Evolutionary conservation across 2,113 vertebrate species (phyloP), one percentile per base, ranked within the genome.

Genomic region (Ammospiza caudacuta): DNA sequence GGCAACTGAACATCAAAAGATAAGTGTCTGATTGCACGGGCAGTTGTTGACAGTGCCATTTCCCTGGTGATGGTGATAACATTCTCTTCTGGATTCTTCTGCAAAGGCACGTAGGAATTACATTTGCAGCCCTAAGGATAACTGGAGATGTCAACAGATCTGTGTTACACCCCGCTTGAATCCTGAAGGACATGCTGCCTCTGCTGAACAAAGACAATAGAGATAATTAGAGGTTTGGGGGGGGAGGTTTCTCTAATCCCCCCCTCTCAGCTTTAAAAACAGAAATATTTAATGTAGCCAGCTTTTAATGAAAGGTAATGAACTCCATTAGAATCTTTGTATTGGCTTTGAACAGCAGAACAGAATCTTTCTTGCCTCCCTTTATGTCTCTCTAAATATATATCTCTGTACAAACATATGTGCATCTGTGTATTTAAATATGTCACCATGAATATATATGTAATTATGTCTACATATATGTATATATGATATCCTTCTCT

Each of bases 1-100:
- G 95, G 93, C 43, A 95, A 72, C 88, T 28, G 87, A 94, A 92
- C 90, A 88, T 94, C 78, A 64, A 67, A 93, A 92, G 87, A 70
- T 72, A 95, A 96, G 95, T 92, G 86, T 70, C 68, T 91, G 90
- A 90, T 96, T 73, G 43, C 52, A 35, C 11, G 9, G 67, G 47
- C 69, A 54, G 54, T 72, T 95, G 85, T 94, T 90, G 96, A 92
- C 92, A 92, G 57, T 35, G 46, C 52, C 37, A 77, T 93, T 93
- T 93, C 93, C 83, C 33, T 90, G 86, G 22, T 73, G 88, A 92
- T 81, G 77, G 43, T 52, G 82, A 89, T 84, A 91, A 68, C 4
- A 0, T 70, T 95, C 52, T 37, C 47, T 58, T 46, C 83, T 61
- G 35, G 72, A 81, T 69, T 63, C 31, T 61, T 57, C 82, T 86